Conservation (phyloP, 2,888 invertebrate species). For the Idaea dimidiata region DNA sequence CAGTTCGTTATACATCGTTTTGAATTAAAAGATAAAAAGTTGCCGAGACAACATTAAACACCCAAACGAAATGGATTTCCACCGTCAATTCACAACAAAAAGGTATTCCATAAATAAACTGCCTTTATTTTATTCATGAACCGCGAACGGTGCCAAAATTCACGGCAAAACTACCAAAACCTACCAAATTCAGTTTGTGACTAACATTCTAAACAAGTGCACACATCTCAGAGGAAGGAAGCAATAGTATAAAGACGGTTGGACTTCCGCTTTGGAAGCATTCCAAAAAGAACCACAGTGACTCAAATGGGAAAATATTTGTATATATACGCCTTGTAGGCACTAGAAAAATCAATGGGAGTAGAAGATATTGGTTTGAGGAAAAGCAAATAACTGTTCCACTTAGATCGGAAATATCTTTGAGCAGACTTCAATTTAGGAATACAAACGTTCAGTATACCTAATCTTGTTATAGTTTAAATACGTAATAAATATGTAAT, state of each 20-base stretch:
- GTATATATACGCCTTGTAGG: constrained; percentile 41
- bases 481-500: too few relatives aligned
- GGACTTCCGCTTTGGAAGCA: constrained; percentile 49
- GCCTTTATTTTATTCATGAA: constrained; percentile 28
- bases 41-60: constrained; percentile 8
- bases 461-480: too few relatives aligned
- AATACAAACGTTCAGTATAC: too few relatives aligned
- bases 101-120: constrained; percentile 23
- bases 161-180: constrained; percentile 15
- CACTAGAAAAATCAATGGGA: constrained; percentile 37
- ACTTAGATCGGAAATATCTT: too few relatives aligned
- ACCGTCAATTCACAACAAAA: constrained; percentile 20
- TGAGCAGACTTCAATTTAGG: too few relatives aligned
- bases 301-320: constrained; percentile 52
- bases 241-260: constrained; percentile 48
- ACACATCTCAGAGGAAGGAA: constrained; percentile 48
- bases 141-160: constrained; percentile 23
- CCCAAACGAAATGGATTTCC: constrained; percentile 18
- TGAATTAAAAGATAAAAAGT: constrained; percentile 10
- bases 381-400: background rate
- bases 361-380: constrained; percentile 19
- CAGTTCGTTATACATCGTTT: too few relatives aligned
- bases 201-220: constrained; percentile 31
- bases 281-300: constrained; percentile 42
- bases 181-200: constrained; percentile 23